Evolutionary conservation across 2,888 invertebrate genomes (phyloP), one percentile per base, ranked within the genome.

Genomic region (Leptarthrus brevirostris): DNA sequence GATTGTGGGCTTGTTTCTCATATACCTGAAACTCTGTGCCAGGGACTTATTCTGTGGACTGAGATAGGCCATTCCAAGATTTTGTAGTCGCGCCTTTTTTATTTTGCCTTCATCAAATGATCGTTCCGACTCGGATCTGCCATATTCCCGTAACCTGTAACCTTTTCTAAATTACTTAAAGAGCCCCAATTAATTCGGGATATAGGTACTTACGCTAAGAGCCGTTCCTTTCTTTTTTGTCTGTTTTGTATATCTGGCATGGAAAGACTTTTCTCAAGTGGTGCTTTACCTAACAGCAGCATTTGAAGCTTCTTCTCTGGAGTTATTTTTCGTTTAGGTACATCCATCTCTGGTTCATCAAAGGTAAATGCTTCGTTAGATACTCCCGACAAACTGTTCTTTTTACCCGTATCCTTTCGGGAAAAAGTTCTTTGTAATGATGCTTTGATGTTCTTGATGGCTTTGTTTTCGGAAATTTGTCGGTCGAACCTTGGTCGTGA

Each of bases 21-120:
- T 94, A 82, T 95, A 95, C n/a, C 94, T 88, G 85, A 95, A 95
- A 81, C 93, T 93, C 81, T 94, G 93, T 0, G 93, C 94, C 75
- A 94, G 85, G 0, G 92, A 92, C 79, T 90, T 91, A 81, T 93
- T 92, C 81, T 92, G 93, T 0, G 93, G 93, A 80, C 91, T 91
- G 54, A 91, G 84, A 82, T 92, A 91, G 1, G 91, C 91, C 77
- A 90, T 80, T 1, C 90, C 90, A n/a, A 90, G 84, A 5, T 90
- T 89, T 79, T 90, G 89, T 47, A 90, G 82, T 20, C 90, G 86
- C 0, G 91, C 91, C 26, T 89, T 86, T 4, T 88, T 86, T 76
- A 92, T 88, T 74, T 90, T 89, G 70, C 87, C 87, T 78, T 90
- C 90, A 80, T 92, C 90, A 80, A 94, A 91, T 74, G 91, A 91